phyloP scores from a whole-genome alignment of 2,113 vertebrate genomes.

The Oxyura jamaicensis region DNA sequence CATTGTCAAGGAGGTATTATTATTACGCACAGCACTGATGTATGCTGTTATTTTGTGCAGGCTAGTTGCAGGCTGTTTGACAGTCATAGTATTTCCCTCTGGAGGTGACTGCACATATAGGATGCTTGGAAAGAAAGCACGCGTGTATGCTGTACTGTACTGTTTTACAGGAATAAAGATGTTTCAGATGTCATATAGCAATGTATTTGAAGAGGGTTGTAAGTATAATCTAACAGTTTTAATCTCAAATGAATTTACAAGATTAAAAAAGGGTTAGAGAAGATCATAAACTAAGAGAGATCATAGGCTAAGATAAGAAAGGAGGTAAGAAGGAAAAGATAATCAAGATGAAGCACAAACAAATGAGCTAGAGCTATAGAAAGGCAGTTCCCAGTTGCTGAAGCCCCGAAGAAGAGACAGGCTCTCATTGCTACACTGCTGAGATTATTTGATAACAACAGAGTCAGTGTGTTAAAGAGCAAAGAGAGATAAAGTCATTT shows the following conservation, averaged over 20 bases:
- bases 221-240: neutral
- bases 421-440: neutral
- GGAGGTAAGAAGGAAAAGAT: neutral
- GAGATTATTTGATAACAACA: neutral
- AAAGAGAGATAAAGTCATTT: neutral
- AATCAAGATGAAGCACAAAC: neutral
- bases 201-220: neutral
- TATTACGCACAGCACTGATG: neutral
- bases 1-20: neutral
- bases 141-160: neutral
- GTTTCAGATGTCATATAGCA: neutral
- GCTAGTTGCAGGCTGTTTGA: neutral
- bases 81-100: neutral
- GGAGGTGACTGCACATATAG: neutral
- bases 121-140: neutral
- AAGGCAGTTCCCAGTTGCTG: neutral
- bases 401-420: neutral
- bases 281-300: neutral
- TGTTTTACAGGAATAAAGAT: neutral
- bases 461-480: neutral
- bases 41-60: neutral
- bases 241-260: neutral
- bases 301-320: neutral
- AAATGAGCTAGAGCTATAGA: neutral
- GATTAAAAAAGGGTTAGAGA: conserved; percentile 3